These are phyloP conservation scores for Dipodomys stephensi DNA, from an alignment of 2,113 vertebrate species.

Conservation along the genomic window DNA sequence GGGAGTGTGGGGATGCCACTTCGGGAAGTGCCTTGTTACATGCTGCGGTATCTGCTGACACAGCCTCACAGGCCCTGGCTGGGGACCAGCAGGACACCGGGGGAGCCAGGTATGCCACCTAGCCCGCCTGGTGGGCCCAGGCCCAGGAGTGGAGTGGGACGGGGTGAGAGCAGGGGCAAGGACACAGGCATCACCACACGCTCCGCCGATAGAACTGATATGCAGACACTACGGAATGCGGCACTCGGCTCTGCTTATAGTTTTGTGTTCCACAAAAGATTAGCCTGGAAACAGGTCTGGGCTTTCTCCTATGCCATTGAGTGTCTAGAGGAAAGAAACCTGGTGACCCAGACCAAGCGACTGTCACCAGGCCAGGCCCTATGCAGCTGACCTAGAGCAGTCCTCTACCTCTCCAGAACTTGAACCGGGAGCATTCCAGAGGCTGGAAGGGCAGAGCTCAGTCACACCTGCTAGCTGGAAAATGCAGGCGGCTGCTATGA, in stretches of 20 bases:
- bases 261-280: neutral
- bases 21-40: neutral
- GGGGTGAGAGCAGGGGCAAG: neutral
- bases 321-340: neutral
- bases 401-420: neutral
- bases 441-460: too few relatives aligned
- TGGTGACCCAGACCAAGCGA: neutral
- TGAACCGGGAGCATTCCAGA: neutral
- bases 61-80: neutral
- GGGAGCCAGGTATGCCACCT: neutral
- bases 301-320: constrained; percentile 15
- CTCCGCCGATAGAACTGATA: neutral
- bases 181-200: too few relatives aligned
- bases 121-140: neutral
- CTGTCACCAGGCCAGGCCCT: neutral
- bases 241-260: neutral
- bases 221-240: neutral
- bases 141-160: neutral
- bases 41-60: neutral
- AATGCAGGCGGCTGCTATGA: neutral
- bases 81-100: neutral
- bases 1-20: neutral
- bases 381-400: neutral
- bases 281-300: neutral
- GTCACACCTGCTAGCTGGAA: neutral